phyloP scores from a whole-genome alignment of 2,113 vertebrate genomes.

The Theristicus caerulescens region DNA sequence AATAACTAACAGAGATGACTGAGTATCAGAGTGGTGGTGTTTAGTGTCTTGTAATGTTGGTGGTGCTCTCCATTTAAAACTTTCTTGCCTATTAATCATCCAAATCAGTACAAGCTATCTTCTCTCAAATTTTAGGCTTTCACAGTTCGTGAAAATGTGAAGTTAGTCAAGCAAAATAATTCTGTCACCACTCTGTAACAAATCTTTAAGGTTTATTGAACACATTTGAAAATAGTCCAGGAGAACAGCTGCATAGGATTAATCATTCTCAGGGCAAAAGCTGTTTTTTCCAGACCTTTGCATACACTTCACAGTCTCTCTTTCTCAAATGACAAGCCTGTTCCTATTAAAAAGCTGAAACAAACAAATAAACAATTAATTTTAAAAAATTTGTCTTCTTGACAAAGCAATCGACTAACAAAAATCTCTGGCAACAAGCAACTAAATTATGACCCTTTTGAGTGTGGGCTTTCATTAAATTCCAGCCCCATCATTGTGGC shows the following conservation, averaged over 20 bases:
- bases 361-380: not conserved
- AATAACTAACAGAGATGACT: not conserved
- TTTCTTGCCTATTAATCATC: constrained; percentile 4
- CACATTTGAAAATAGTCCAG: constrained; percentile 40
- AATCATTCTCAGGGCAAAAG: constrained; percentile 6
- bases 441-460: not conserved
- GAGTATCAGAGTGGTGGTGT: not conserved
- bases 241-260: constrained; percentile 49
- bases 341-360: not conserved
- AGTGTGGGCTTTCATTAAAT: not conserved
- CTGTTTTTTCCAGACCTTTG: constrained; percentile 10
- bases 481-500: not conserved
- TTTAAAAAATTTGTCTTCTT: not conserved
- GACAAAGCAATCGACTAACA: not conserved
- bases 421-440: not conserved
- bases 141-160: constrained; percentile 22
- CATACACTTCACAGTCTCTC: not conserved
- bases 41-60: not conserved
- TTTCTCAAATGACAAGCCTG: not conserved
- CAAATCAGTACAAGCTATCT: not conserved
- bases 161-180: constrained; percentile 25
- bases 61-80: not conserved
- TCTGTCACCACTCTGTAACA: constrained; percentile 25
- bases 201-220: constrained; percentile 48
- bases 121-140: constrained; percentile 11